These are phyloP conservation scores for Calephelis nemesis DNA, from an alignment of 1,140 invertebrate genomes.

Conservation along the genomic window DNA sequence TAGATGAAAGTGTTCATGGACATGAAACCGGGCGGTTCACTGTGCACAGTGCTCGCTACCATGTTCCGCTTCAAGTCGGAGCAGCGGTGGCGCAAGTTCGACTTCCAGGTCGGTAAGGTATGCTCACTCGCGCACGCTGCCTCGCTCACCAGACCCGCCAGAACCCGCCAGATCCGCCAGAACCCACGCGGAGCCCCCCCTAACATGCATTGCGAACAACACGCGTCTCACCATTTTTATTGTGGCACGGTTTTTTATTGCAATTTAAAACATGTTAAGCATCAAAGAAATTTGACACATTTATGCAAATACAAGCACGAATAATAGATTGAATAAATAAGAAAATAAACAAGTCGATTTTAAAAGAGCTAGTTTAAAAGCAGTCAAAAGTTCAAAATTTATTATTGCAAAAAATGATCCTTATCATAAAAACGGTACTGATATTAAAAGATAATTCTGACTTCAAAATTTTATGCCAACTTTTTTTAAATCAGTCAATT, in stretches of 20 bases:
- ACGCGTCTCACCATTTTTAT: constrained; percentile 17
- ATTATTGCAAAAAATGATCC: no score
- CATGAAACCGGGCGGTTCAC: constrained; percentile 94
- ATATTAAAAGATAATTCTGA: no score
- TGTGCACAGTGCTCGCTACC: constrained; percentile 95
- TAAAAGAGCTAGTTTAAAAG: no score
- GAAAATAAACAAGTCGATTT: no score
- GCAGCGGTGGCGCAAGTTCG: constrained; percentile 95
- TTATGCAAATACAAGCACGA: no score
- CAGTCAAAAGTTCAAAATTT: no score
- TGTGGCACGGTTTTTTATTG: not conserved
- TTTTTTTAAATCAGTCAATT: no score
- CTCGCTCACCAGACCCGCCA: constrained; percentile 36
- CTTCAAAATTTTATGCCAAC: no score
- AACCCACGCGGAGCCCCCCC: constrained; percentile 33
- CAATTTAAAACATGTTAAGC: not conserved
- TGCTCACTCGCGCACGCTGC: constrained; percentile 58
- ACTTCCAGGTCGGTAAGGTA: constrained; percentile 92
- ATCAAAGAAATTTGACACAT: no score
- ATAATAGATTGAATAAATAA: no score
- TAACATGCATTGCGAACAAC: constrained; percentile 37
- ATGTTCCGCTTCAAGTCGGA: constrained; percentile 97
- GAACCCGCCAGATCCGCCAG: constrained; percentile 24
- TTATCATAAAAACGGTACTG: no score
- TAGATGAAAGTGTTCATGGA: constrained; percentile 97